Base-by-base conservation (phyloP, 2,888 invertebrate species). In the Minunthozetes semirufus region DNA sequence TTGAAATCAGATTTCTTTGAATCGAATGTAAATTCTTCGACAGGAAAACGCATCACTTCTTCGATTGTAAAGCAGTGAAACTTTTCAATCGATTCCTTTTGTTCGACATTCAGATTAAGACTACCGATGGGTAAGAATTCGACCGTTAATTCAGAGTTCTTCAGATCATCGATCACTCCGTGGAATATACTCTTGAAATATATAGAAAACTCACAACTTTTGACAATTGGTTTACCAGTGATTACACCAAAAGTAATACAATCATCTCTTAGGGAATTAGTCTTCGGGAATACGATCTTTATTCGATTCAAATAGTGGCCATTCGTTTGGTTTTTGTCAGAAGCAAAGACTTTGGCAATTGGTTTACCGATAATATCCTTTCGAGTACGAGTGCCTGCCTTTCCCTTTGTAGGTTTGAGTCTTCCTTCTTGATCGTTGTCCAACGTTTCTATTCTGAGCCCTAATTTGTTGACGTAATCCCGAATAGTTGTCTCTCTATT, bases 401-500 rank as follows among this genome's bases (percentile, higher is more conserved):
- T 27, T 15, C 13, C 4, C 25, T 22, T 59, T 8, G 9, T n/a
- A 4, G 56, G 8, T 22, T 22, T 22, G 3, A 19, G 4, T 1
- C 19, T 56, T 9, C 22, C 5, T 13, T 8, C 56, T 19, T 22
- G 3, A 56, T 50, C 50, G 50, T n/a, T 50, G n/a, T 50, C 50
- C n/a, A 33, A 33, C 9, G 33, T 33, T 9, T 25, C n/a, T 56
- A 56, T 5, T 11, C 22, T 56, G 19, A 63, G 63, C 9, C 63
- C 63, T 17, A 63, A 63, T 63, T 15, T 63, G 2, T 29, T 29
- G 33, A 63, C 33, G 17, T 29, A 63, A 6, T 63, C 25, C 1
- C 25, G 9, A 29, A 63, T 63, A 29, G 29, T 22, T 6, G 19
- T 6, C 82, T 95, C 95, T 82, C 95, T 95, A 77, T 95, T 95